Base-by-base conservation (phyloP, 2,888 invertebrate species). In the Harpalus rufipes region DNA sequence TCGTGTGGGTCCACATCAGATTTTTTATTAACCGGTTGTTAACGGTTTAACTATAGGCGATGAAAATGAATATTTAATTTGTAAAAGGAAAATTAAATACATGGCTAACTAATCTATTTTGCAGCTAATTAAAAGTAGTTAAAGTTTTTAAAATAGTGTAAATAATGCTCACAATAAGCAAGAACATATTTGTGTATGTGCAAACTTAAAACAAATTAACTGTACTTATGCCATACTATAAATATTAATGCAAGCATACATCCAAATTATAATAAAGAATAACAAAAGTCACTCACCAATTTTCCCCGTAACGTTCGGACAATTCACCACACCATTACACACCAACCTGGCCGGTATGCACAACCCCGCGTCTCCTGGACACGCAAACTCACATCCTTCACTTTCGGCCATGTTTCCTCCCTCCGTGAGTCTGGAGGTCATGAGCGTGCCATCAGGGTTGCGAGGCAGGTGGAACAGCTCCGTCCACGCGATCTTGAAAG, bases 401-500 rank as follows among this genome's bases (percentile, higher is more conserved):
- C 92, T 91, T 80, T 89, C 90, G 7, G 90, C 87, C 83, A 91
- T 91, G 86, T 86, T 86, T 51, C 92, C 92, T 82, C 93, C 93
- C 88, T 95, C 95, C 44, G 94, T 95, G 79, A 97, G 91, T 86
- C 95, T 94, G 44, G 96, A 96, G 0, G 96, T 96, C 92, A 96
- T 96, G 56, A 95, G 90, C 25, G 95, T 94, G 0, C 97, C 97
- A 87, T 96, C 96, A 18, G 95, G 94, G 90, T 97, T 97, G 87
- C 96, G 94, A 0, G 97, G 97, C 87, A 97, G 91, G 90, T 97
- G 97, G 89, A 95, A 96, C 59, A 97, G 92, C 87, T 97, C 97
- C 1, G 97, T 97, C 97, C 97, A 97, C 12, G 96, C 96, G 51
- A 97, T 95, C 89, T 97, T 96, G 89, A 97, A 97, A 10, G 96